Conservation (phyloP, 2,888 invertebrate genomes). For the Phragmatobia fuliginosa region DNA sequence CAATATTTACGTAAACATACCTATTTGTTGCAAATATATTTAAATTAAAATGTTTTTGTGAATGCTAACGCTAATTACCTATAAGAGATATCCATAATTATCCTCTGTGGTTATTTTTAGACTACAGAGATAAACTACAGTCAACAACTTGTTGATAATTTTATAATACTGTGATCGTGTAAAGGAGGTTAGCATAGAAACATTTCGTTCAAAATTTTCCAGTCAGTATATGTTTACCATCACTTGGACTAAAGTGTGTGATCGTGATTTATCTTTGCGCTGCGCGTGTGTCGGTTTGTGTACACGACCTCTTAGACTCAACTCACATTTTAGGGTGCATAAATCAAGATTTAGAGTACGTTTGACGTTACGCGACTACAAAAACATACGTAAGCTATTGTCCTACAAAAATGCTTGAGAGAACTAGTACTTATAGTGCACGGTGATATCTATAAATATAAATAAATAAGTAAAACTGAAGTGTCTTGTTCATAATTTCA, state of each 20-base stretch:
- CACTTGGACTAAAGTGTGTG: slow-evolving; percentile 41
- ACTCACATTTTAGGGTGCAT: slow-evolving; percentile 11
- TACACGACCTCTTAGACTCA: slow-evolving; percentile 21
- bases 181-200: neutral
- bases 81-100: slow-evolving; percentile 5
- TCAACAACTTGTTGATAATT: slow-evolving; percentile 7
- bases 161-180: slow-evolving; percentile 3
- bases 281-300: slow-evolving; percentile 30
- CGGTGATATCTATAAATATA: too few relatives aligned
- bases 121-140: slow-evolving; percentile 4
- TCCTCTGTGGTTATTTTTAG: neutral
- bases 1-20: slow-evolving; percentile 37
- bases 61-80: neutral
- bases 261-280: slow-evolving; percentile 33
- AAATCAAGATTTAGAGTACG: too few relatives aligned
- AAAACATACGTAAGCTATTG: too few relatives aligned
- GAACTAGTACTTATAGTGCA: too few relatives aligned
- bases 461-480: too few relatives aligned
- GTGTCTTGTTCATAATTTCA: too few relatives aligned
- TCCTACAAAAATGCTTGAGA: too few relatives aligned
- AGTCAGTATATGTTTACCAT: slow-evolving; percentile 11
- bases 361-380: too few relatives aligned
- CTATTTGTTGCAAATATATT: slow-evolving; percentile 2
- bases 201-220: slow-evolving; percentile 18
- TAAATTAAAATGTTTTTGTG: neutral